A percentile compares a stretch with the other conserved stretches of the same genome.
Evolutionary conservation across 2,797 vertebrate species (phyloP).

Genomic region (Xenopus petersii): DNA sequence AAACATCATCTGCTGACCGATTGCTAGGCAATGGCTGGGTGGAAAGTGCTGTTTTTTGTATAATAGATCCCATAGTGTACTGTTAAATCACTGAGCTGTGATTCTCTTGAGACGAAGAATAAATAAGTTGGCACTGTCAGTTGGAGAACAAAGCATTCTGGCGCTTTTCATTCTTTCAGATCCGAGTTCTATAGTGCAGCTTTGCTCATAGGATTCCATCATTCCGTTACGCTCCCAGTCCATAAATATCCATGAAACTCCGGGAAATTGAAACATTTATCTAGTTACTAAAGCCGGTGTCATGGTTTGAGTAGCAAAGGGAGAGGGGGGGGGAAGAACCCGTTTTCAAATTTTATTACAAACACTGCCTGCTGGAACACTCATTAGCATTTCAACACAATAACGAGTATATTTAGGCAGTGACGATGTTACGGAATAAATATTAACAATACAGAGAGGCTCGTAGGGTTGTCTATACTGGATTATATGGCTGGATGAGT

Average conservation of each 20-base stretch:
- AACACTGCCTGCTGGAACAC: not conserved
- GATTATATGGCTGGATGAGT: too few species aligned
- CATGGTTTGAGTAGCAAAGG: not conserved
- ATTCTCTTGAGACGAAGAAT: too few species aligned
- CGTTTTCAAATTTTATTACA: not conserved
- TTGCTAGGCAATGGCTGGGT: too few species aligned
- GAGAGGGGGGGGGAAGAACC: not conserved
- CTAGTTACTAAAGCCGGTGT: constrained; percentile 8
- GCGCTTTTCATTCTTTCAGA: too few species aligned
- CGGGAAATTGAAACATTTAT: constrained; percentile 8
- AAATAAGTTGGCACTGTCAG: too few species aligned
- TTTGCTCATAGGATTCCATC: not conserved
- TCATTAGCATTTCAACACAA: constrained; percentile 13
- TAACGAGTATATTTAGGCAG: constrained; percentile 8
- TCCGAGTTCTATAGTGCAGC: not conserved
- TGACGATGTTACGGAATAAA: constrained; percentile 5
- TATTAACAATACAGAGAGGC: not conserved
- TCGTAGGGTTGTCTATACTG: too few species aligned
- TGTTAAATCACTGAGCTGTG: too few species aligned
- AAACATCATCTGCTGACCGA: too few species aligned
- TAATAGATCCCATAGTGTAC: too few species aligned
- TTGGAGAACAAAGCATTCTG: too few species aligned
- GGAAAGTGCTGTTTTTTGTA: too few species aligned
- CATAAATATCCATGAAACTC: not conserved
- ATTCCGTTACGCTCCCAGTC: not conserved